Evolutionary conservation across 2,797 vertebrate species (phyloP).

Genomic region (Centroberyx gerrardi): DNA sequence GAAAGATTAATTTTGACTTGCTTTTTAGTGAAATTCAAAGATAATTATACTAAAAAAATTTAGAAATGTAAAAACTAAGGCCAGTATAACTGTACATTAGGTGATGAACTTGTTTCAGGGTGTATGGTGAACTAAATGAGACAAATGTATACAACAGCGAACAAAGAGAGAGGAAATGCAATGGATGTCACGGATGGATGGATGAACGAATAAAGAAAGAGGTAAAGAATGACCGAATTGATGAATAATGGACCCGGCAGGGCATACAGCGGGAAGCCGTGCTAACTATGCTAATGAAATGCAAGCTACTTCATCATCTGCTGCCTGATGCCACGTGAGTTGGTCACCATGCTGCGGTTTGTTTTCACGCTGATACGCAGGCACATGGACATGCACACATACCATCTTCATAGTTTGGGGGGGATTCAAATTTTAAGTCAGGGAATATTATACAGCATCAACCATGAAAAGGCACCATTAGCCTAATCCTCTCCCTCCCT

Average conservation of each 20-base stretch:
- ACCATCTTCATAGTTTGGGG: background rate
- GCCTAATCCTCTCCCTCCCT: background rate
- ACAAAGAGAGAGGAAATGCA: background rate
- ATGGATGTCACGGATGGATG: constrained; percentile 3
- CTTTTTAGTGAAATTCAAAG: background rate
- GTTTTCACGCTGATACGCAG: background rate
- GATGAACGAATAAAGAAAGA: background rate
- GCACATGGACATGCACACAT: background rate
- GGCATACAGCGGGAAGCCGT: background rate
- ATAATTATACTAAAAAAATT: background rate
- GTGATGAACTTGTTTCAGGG: background rate
- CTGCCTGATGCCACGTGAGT: background rate
- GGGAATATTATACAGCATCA: background rate
- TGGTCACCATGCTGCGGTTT: background rate
- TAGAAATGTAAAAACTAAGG: background rate
- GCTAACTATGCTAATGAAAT: constrained; percentile 1
- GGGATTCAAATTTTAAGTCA: background rate
- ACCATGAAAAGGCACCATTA: background rate
- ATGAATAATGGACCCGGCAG: background rate
- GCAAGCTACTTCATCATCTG: background rate
- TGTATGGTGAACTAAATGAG: background rate
- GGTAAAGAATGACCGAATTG: background rate
- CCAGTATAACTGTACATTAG: background rate
- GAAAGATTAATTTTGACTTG: background rate
- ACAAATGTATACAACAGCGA: background rate